Conservation (phyloP, 2,888 invertebrate species). For the Chelonus formosanus region DNA sequence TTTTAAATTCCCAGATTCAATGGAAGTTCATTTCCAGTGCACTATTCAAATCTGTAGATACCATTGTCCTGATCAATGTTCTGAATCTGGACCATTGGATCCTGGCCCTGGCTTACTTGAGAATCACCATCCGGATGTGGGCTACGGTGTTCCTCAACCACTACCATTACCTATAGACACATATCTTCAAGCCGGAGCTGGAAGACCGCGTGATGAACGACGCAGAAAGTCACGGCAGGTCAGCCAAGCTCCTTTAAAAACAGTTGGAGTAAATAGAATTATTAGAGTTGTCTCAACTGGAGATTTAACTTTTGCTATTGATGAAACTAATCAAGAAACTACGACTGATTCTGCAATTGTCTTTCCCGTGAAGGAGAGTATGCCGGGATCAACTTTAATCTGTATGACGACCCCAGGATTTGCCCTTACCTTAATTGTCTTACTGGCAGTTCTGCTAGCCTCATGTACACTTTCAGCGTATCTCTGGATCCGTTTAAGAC, state of each 20-base stretch:
- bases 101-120: slow-evolving; percentile 66
- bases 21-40: slow-evolving; percentile 96
- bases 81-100: slow-evolving; percentile 69
- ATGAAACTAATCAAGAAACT: slow-evolving; percentile 70
- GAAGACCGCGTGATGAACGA: slow-evolving; percentile 78
- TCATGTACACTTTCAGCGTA: slow-evolving; percentile 89
- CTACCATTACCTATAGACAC: slow-evolving; percentile 74
- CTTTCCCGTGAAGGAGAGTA: slow-evolving; percentile 73
- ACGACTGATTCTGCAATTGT: slow-evolving; percentile 74
- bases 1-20: slow-evolving; percentile 94
- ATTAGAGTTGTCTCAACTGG: slow-evolving; percentile 92
- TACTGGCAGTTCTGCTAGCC: slow-evolving; percentile 82
- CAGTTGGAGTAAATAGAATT: slow-evolving; percentile 87
- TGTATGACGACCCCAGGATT: slow-evolving; percentile 97
- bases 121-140: slow-evolving; percentile 69
- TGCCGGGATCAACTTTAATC: slow-evolving; percentile 71
- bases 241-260: slow-evolving; percentile 74
- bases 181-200: slow-evolving; percentile 71
- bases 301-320: slow-evolving; percentile 84
- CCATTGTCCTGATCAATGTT: slow-evolving; percentile 92
- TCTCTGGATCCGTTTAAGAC: slow-evolving; percentile 82
- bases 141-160: slow-evolving; percentile 71
- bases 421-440: slow-evolving; percentile 83
- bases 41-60: slow-evolving; percentile 94
- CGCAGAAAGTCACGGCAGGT: slow-evolving; percentile 73